Evolutionary conservation across 2,113 vertebrate genomes (phyloP).

Genomic region (Gulo gulo): DNA sequence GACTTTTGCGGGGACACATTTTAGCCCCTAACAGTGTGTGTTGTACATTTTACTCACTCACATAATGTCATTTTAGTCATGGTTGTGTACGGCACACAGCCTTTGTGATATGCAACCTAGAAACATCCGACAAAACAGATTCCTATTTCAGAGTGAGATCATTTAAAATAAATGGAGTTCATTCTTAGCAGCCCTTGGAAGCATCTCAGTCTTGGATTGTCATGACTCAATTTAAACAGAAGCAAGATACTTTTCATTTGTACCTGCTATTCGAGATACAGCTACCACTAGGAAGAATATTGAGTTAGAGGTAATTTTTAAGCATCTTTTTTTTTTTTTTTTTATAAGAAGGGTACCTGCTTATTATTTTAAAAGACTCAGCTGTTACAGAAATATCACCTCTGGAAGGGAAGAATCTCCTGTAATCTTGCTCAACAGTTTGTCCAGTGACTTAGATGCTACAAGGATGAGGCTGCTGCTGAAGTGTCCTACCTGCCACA

Average conservation of each 20-base stretch:
- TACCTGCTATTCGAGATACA: background rate
- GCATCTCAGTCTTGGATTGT: background rate
- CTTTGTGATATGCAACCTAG: background rate
- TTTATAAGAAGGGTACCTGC: background rate
- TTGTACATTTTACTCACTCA: background rate
- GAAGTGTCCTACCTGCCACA: background rate
- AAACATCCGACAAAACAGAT: background rate
- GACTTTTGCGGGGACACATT: background rate
- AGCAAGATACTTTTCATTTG: background rate
- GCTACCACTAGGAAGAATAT: background rate
- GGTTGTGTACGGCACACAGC: background rate
- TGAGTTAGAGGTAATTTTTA: background rate
- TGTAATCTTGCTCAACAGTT: background rate
- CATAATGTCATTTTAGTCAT: background rate
- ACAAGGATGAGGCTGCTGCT: rapidly evolving
- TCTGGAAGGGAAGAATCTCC: too few relatives aligned
- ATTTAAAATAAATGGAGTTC: background rate
- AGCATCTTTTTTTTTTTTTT: background rate
- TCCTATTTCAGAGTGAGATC: background rate
- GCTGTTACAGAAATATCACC: background rate
- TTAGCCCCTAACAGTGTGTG: background rate
- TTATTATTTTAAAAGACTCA: background rate
- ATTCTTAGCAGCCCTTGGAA: background rate
- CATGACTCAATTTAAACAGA: background rate
- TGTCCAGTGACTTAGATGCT: background rate